Percentiles rank a stretch among this genome's conserved stretches.
These are phyloP conservation scores for Ardeotis arabs DNA, from an alignment of 2,113 vertebrate genomes.

Conservation along the genomic window DNA sequence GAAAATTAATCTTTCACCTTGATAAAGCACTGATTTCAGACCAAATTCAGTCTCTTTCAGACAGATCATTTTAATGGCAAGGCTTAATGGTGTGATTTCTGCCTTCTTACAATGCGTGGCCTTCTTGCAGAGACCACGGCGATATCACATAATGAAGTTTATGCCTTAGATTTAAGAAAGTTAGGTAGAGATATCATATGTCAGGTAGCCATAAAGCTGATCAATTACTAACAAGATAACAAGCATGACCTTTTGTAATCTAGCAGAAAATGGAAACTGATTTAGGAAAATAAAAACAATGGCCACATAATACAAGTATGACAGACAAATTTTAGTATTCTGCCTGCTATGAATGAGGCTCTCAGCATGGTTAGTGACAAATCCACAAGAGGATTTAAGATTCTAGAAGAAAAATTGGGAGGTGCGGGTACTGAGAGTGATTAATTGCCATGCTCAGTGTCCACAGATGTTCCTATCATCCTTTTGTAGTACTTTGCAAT, in stretches of 20 bases:
- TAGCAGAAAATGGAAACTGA: neutral
- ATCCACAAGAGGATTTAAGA: neutral
- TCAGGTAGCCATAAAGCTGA: neutral
- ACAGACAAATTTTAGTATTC: neutral
- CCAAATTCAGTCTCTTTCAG: neutral
- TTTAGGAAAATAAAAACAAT: neutral
- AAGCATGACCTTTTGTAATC: neutral
- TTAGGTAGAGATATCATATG: neutral
- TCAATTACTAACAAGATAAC: neutral
- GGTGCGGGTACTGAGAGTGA: neutral
- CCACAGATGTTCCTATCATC: neutral
- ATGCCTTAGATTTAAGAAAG: neutral
- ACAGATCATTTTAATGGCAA: neutral
- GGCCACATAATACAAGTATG: neutral
- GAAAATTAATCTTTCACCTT: neutral
- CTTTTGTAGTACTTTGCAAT: neutral
- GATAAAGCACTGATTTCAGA: neutral
- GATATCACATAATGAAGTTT: neutral
- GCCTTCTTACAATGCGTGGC: neutral
- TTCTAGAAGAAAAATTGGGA: neutral
- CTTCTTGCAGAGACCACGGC: neutral
- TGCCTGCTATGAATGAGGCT: neutral
- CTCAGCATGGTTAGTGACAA: neutral
- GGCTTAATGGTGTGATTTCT: neutral
- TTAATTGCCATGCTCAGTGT: neutral